Evolutionary conservation across 2,888 invertebrate genomes (phyloP).

Genomic region (Tolmerus cingulatus): DNA sequence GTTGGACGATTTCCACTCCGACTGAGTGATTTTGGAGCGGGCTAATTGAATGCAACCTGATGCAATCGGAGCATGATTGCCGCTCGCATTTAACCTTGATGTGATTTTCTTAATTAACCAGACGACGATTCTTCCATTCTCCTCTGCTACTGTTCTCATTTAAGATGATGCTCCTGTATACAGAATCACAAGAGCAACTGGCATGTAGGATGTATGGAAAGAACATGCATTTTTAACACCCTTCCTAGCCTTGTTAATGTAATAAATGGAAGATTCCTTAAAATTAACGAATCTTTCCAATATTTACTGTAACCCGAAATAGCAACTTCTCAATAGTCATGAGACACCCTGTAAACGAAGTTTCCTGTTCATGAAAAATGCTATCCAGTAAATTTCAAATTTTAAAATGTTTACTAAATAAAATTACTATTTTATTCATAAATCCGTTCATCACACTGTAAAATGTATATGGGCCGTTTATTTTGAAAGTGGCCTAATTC

Average conservation of each 20-base stretch:
- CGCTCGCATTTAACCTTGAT: constrained; percentile 24
- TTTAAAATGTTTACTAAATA: too few relatives aligned
- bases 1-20: background rate
- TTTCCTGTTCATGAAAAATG: too few relatives aligned
- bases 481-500: too few relatives aligned
- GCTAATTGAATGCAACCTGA: constrained; percentile 32
- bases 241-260: background rate
- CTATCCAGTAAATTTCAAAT: too few relatives aligned
- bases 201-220: background rate
- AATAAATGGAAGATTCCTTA: background rate
- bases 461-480: too few relatives aligned
- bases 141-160: background rate
- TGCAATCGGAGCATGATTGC: constrained; percentile 42
- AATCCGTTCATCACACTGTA: background rate
- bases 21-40: constrained; percentile 27
- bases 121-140: constrained; percentile 7
- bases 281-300: background rate
- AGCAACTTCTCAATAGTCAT: too few relatives aligned
- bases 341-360: too few relatives aligned
- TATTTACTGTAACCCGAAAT: background rate
- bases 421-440: too few relatives aligned
- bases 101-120: constrained; percentile 28
- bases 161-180: background rate
- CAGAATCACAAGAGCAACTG: background rate
- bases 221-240: background rate